Conservation (phyloP, 2,797 vertebrate species). For the Sorex maritimensis region DNA sequence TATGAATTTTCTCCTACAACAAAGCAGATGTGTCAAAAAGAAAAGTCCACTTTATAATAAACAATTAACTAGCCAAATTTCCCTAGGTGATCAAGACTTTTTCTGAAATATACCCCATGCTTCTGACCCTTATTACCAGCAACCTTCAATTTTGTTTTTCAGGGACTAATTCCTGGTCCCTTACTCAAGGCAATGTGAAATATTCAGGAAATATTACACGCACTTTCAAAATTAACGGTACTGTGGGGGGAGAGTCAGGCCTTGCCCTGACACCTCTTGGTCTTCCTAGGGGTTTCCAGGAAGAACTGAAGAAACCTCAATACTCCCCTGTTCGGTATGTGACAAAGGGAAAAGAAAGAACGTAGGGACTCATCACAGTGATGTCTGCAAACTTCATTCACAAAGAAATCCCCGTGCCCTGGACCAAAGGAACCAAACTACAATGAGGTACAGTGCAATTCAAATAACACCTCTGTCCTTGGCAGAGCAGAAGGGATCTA, state of each 20-base stretch:
- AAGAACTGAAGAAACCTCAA: conserved; percentile 70
- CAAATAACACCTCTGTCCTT: neutral
- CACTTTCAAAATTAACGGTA: conserved; percentile 84
- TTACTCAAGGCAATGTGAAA: conserved; percentile 74
- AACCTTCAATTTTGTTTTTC: conserved; percentile 56
- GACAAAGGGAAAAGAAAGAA: conserved; percentile 13
- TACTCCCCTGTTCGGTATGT: conserved; percentile 33
- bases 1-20: conserved; percentile 46
- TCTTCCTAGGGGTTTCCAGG: conserved; percentile 75
- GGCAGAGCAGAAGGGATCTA: neutral
- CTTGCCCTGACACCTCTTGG: conserved; percentile 57
- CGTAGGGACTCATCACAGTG: neutral
- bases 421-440: neutral
- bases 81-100: conserved; percentile 16
- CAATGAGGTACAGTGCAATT: neutral
- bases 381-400: neutral
- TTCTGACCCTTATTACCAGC: conserved; percentile 15
- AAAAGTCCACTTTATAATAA: neutral
- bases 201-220: conserved; percentile 83
- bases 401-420: conserved; percentile 4
- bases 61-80: neutral
- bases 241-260: conserved; percentile 62
- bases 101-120: neutral
- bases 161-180: conserved; percentile 63
- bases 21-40: neutral